Evolutionary conservation across 2,113 vertebrate genomes (phyloP), one percentile per base, ranked within the genome.

Genomic region (Hepsetus odoe): DNA sequence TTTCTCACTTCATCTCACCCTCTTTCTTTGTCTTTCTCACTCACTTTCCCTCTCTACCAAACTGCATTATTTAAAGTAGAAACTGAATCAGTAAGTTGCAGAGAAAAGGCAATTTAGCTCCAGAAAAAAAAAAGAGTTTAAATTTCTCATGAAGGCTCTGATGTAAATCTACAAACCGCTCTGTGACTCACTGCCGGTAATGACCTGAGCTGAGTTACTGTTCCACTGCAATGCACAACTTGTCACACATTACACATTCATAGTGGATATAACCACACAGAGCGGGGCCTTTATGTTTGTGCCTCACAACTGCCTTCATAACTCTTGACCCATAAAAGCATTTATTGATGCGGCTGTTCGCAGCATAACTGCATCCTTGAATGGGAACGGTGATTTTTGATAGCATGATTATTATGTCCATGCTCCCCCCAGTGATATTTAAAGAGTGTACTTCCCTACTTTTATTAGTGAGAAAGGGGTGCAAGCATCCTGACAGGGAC

Each of bases 281-380:
- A 69, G 40, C n/a, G 64, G 30, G 24, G 51, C 51, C 35, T 38
- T 9, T 59, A 59, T 30, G 44, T 35, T 65, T 64, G n/a, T 35
- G 28, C 20, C 49, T 18, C 32, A 59, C 51, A 44, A 56, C 67
- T 32, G 42, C 56, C 69, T n/a, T 68, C 22, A 35, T 75, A 56
- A 75, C 38, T 56, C 64, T 12, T 64, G 35, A 53, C 35, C 72
- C n/a, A 64, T 74, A 69, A 64, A 82, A 75, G 51, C 49, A 13
- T 56, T 56, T 74, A 78, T 28, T 44, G 62, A 62, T 74, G 53
- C 53, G 5, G 26, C 9, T 0, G 20, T 53, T 72, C 22, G 28
- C 5, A 20, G 33, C 64, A n/a, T 66, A 11, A 79, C 56, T 33
- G 67, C 72, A 70, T 64, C 35, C 30, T 79, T 70, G 35, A 62